Evolutionary conservation across 2,113 vertebrate species (phyloP).

Genomic region (Calonectris borealis): DNA sequence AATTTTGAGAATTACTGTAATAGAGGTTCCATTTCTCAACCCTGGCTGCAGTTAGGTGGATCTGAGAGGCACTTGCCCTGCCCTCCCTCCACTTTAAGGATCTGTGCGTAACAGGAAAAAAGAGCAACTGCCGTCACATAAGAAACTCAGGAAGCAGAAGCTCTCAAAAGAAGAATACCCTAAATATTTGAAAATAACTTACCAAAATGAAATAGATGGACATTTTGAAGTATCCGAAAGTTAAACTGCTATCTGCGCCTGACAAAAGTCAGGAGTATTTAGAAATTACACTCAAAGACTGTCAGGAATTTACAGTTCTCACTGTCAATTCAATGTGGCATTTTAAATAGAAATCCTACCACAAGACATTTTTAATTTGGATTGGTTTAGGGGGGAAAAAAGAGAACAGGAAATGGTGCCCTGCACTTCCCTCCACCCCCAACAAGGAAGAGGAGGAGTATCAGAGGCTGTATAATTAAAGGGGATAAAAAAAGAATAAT

Average conservation of each 20-base stretch:
- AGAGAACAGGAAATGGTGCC: background rate
- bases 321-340: background rate
- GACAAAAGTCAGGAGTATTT: background rate
- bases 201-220: background rate
- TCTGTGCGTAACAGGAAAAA: background rate
- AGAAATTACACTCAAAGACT: background rate
- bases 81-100: background rate
- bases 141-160: background rate
- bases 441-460: background rate
- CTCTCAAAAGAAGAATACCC: background rate
- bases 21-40: background rate
- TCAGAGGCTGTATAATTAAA: background rate
- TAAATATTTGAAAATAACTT: background rate
- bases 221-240: background rate
- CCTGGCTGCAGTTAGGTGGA: background rate
- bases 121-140: background rate
- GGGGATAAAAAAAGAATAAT: background rate
- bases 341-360: background rate
- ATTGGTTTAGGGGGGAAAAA: rapidly evolving
- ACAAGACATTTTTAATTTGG: background rate
- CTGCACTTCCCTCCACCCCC: background rate
- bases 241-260: background rate
- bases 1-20: background rate
- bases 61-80: background rate
- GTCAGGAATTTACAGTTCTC: background rate